Conservation (phyloP, 2,797 vertebrate species). For the Bovichtus variegatus region DNA sequence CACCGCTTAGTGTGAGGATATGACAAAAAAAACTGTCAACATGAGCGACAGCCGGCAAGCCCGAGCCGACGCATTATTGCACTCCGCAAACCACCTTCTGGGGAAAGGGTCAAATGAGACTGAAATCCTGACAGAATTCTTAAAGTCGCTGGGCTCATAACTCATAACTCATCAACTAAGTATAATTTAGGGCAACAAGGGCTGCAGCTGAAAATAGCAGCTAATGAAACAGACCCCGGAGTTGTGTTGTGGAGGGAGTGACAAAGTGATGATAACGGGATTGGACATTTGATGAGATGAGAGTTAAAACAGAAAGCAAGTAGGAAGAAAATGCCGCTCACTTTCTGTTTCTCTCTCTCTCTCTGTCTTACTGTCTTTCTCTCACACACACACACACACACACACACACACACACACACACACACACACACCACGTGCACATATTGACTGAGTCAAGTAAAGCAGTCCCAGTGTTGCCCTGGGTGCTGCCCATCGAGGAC, state of each 20-base stretch:
- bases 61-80: slow-evolving; percentile 60
- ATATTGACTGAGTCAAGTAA: slow-evolving; percentile 61
- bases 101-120: slow-evolving; percentile 72
- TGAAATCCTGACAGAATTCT: slow-evolving; percentile 67
- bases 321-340: slow-evolving; percentile 54
- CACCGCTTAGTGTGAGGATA: slow-evolving; percentile 46
- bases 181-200: slow-evolving; percentile 66
- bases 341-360: not conserved
- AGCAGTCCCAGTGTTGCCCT: slow-evolving; percentile 55
- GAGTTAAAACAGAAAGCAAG: slow-evolving; percentile 63
- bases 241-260: slow-evolving; percentile 58
- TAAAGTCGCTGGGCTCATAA: slow-evolving; percentile 55
- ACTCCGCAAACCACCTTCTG: slow-evolving; percentile 67
- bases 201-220: slow-evolving; percentile 69
- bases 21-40: slow-evolving; percentile 58
- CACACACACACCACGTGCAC: slow-evolving; percentile 23
- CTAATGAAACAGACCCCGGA: slow-evolving; percentile 73
- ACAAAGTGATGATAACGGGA: slow-evolving; percentile 72
- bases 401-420: slow-evolving; percentile 16
- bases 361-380: slow-evolving; percentile 31
- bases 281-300: slow-evolving; percentile 68
- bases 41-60: slow-evolving; percentile 71
- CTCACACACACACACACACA: slow-evolving; percentile 21
- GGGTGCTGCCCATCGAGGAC: slow-evolving; percentile 73
- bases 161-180: slow-evolving; percentile 69